These are phyloP conservation scores for Acipenser transmontanus DNA, from an alignment of 2,797 vertebrate species.

Conservation along the genomic window DNA sequence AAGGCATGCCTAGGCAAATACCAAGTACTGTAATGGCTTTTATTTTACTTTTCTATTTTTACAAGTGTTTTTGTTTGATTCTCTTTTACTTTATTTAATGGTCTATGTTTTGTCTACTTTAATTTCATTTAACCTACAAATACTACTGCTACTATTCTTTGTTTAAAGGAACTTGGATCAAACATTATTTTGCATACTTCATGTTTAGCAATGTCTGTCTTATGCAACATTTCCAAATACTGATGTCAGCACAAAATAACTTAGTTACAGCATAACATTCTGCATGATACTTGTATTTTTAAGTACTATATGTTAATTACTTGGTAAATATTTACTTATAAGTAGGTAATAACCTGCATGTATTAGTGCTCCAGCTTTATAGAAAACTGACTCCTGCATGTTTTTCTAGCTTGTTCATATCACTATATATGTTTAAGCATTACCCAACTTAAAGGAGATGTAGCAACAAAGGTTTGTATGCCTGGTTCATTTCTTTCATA, in stretches of 20 bases:
- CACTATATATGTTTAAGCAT: no score
- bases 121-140: not conserved
- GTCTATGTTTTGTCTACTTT: not conserved
- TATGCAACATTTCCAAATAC: conserved; percentile 77
- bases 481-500: not conserved
- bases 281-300: conserved; percentile 81
- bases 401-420: no score
- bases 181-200: conserved; percentile 28
- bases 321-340: not conserved
- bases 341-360: not conserved
- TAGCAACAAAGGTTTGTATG: not conserved
- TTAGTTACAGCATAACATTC: conserved; percentile 73
- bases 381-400: no score
- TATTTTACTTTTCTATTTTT: conserved; percentile 41
- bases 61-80: conserved; percentile 48
- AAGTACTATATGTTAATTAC: not conserved
- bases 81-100: conserved; percentile 11
- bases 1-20: conserved; percentile 64
- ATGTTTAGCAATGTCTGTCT: conserved; percentile 72
- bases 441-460: no score
- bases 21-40: conserved; percentile 67
- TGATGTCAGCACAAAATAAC: conserved; percentile 77
- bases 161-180: no score
- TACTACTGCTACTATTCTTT: no score
- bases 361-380: conserved; percentile 60